Base-by-base conservation (phyloP, 2,888 invertebrate species). In the Agrochola litura region DNA sequence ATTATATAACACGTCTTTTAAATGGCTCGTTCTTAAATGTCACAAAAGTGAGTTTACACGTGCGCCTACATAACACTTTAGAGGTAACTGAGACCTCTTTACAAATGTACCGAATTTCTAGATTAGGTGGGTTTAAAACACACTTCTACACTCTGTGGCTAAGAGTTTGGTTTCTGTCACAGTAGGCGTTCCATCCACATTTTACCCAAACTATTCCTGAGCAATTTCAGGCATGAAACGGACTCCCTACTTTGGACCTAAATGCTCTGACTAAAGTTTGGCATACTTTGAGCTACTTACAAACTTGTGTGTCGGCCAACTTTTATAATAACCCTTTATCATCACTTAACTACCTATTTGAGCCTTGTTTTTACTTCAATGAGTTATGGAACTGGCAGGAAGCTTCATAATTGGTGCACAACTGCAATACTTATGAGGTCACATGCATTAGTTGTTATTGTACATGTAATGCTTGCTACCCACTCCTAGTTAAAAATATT, bases 261-360 rank as follows among this genome's bases (percentile, higher is more conserved):
- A 83, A 81, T 82, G 66, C 30, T 70, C 37, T 52, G 19, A 83
- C 61, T 58, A 52, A 69, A 83, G 67, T 81, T 81, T 37, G 37
- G 71, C 80, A 81, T 81, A 83, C 70, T 83, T 83, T 52, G 43
- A 70, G 80, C 83, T 81, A 81, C 83, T 81, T 70, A 78, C 54
- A n/a, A 63, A 71, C 43, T 83, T 77, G 83, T 81, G 66, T 78
- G 83, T 83, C 71, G 77, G 71, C 78, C 78, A 83, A 83, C 78
- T 83, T 81, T 63, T 37, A 77, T 61, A 70, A 77, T 81, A 83
- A 83, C 80, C 80, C 71, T 81, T 78, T 71, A 83, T 81, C 83
- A 83, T 83, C 61, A 83, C 70, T 66, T 77, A 67, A 67, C 70
- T 77, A 63, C 66, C 66, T 67, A 82, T 82, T 43, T 43, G 41